phyloP scores from a whole-genome alignment of 2,113 vertebrate species.

The Lampris incognitus region DNA sequence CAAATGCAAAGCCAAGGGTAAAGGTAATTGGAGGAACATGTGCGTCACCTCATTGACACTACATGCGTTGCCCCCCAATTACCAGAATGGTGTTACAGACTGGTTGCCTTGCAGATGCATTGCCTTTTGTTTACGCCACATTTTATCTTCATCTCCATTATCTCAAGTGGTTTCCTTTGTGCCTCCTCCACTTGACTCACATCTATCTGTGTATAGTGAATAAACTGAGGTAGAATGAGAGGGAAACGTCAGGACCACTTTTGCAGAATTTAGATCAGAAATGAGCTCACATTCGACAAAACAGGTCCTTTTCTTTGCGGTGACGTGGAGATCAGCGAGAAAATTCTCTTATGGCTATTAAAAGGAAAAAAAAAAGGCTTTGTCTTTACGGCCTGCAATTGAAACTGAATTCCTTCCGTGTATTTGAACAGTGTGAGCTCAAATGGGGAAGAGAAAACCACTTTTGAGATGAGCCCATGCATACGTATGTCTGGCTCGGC shows the following conservation, averaged over 20 bases:
- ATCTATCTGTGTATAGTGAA: not conserved
- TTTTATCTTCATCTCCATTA: slow-evolving; percentile 2
- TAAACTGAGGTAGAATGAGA: slow-evolving; percentile 17
- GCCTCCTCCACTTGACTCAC: not conserved
- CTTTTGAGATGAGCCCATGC: slow-evolving; percentile 16
- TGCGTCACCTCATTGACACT: slow-evolving; percentile 31
- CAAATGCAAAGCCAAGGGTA: slow-evolving; percentile 3
- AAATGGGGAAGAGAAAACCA: slow-evolving; percentile 17
- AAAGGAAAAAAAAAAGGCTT: no score
- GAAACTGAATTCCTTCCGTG: not conserved
- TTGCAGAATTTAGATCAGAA: not conserved
- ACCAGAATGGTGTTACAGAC: slow-evolving; percentile 52
- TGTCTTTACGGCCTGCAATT: not conserved
- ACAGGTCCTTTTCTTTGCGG: not conserved
- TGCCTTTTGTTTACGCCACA: slow-evolving; percentile 42
- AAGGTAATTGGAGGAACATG: not conserved
- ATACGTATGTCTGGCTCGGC: not conserved
- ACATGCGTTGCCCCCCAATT: slow-evolving; percentile 45
- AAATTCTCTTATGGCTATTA: not conserved
- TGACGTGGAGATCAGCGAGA: not conserved
- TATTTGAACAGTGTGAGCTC: slow-evolving; percentile 17
- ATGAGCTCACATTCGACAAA: not conserved
- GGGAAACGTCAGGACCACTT: not conserved
- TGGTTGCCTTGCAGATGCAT: slow-evolving; percentile 35
- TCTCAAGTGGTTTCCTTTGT: slow-evolving; percentile 12